Conservation (phyloP, 2,888 invertebrate genomes). For the Drosophila melanosoma region DNA sequence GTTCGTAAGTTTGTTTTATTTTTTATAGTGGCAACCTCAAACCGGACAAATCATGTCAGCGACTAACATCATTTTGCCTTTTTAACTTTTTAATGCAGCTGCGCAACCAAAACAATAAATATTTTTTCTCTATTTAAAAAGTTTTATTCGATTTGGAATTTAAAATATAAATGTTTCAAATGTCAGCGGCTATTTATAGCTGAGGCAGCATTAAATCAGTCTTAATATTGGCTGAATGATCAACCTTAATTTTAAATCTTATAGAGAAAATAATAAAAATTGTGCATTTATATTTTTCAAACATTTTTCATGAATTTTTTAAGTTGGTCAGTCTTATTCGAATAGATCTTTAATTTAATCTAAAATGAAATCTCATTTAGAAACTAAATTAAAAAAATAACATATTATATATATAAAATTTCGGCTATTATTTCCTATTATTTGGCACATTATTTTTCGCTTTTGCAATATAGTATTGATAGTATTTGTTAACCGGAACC, state of each 20-base stretch:
- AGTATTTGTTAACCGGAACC: not conserved
- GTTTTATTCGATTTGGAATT: not conserved
- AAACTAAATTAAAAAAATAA: not conserved
- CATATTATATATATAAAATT: not conserved
- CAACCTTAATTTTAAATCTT: not conserved
- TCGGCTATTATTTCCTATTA: not conserved
- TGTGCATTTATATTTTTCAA: too few relatives aligned
- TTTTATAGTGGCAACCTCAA: conserved; percentile 11
- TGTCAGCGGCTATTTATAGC: not conserved
- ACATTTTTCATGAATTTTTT: too few relatives aligned
- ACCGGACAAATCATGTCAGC: conserved; percentile 18
- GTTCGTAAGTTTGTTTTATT: conserved; percentile 35
- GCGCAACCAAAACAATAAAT: not conserved
- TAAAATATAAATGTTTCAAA: not conserved
- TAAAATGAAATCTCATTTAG: not conserved
- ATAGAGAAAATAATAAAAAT: not conserved
- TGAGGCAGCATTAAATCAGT: not conserved
- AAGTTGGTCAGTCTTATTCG: not conserved
- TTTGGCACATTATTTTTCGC: not conserved
- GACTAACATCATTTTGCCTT: conserved; percentile 34
- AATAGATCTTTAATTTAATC: not conserved
- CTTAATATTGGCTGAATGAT: not conserved
- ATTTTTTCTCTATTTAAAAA: not conserved
- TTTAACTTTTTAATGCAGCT: not conserved
- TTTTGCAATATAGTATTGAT: not conserved